Evolutionary conservation across 2,797 vertebrate species (phyloP).

Genomic region (Phataginus tetradactyla): DNA sequence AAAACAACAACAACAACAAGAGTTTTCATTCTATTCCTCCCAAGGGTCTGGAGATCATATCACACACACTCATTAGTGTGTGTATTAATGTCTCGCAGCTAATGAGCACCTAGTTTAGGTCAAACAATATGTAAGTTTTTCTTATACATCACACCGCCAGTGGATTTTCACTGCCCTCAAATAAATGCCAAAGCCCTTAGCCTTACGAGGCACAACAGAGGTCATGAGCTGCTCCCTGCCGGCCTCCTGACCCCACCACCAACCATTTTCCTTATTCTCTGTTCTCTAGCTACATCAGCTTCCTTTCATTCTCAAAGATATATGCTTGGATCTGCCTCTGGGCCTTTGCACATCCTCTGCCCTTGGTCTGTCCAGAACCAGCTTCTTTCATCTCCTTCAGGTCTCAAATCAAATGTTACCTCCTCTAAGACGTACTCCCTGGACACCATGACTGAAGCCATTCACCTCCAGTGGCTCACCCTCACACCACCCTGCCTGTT

Average conservation of each 20-base stretch:
- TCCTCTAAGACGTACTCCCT: background rate
- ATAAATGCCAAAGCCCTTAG: background rate
- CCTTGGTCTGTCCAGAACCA: background rate
- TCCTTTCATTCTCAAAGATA: background rate
- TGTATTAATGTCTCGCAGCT: background rate
- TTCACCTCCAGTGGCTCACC: background rate
- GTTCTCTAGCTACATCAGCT: background rate
- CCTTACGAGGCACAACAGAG: background rate
- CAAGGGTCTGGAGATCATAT: background rate
- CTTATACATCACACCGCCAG: background rate
- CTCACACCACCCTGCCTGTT: background rate
- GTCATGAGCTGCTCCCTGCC: no score
- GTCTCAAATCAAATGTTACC: background rate
- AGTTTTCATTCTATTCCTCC: background rate
- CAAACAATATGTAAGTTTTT: background rate
- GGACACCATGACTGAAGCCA: background rate
- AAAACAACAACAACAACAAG: background rate
- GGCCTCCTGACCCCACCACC: fast-evolving
- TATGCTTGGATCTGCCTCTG: background rate
- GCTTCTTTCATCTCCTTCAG: background rate
- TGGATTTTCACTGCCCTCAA: background rate
- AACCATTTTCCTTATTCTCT: background rate
- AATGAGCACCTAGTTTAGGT: background rate
- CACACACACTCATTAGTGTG: background rate
- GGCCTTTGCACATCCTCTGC: background rate